Evolutionary conservation across 2,888 invertebrate genomes (phyloP), one percentile per base, ranked within the genome.

Genomic region (Hirtodrosophila alboralis): DNA sequence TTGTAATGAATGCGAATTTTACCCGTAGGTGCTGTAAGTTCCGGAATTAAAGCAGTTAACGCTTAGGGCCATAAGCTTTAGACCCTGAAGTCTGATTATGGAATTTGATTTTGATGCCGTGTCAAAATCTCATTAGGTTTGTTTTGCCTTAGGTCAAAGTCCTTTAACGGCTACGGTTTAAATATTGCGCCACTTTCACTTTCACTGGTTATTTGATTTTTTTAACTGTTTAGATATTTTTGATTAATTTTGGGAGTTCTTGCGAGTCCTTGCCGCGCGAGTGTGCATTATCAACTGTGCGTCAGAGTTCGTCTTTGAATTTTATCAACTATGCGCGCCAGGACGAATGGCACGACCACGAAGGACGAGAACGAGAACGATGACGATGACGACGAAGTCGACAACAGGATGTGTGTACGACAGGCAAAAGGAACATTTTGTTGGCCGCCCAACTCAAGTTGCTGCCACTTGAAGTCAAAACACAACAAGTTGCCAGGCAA

Each of bases 281-380:
- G 51, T 41, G 61, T 63, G 48, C 75, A 79, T 79, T 85, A 87
- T 85, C 79, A 85, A 85, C 85, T 85, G 76, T 80, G 57, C 47
- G 40, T 28, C 53, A 41, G 47, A 26, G 14, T 33, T 48, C 26
- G 38, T 45, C 61, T 66, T 83, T 51, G 75, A 45, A 4, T 21
- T 52, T 57, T 74, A 67, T 59, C 71, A 78, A 48, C 49, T 57
- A 48, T 33, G 38, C 36, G n/a, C n/a, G 33, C 51, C 33, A 41
- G 36, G 30, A 47, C 57, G 45, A 52, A 23, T 14, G 47, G 45
- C 48, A 23, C 18, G 47, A 27, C 49, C 44, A 41, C 41, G 49
- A 6, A 51, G 37, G 36, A 60, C 8, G 44, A 31, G 30, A 45
- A 59, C 4, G 26, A 44, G n/a, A n/a, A n/a, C n/a, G n/a, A n/a